phyloP scores from a whole-genome alignment of 2,113 vertebrate genomes.

The Arothron firmamentum region DNA sequence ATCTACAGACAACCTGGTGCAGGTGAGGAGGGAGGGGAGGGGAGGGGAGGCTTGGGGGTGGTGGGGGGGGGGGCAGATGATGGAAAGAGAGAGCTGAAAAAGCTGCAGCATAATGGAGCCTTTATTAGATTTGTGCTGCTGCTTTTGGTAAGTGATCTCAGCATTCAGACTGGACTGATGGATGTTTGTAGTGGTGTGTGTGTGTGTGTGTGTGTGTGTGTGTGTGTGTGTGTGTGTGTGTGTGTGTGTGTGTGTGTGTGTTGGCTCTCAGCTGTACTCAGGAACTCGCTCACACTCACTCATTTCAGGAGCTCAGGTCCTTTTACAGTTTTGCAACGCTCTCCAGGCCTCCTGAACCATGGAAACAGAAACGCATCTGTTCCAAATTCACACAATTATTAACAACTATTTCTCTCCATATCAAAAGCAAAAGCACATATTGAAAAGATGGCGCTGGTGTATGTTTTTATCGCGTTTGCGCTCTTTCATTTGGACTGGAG shows the following conservation, averaged over 20 bases:
- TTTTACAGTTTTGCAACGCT: not conserved
- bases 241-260: constrained; percentile 20
- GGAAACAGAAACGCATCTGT: too few relatives aligned
- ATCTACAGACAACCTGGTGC: constrained; percentile 87
- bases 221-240: constrained; percentile 16
- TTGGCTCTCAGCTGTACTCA: constrained; percentile 23
- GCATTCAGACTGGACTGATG: constrained; percentile 41
- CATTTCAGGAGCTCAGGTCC: constrained; percentile 25
- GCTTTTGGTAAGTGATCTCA: constrained; percentile 58
- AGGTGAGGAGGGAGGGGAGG: constrained; percentile 65
- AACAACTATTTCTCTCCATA: too few relatives aligned
- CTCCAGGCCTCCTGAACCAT: too few relatives aligned
- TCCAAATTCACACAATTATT: too few relatives aligned
- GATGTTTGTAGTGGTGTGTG: constrained; percentile 31
- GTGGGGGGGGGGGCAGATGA: not conserved
- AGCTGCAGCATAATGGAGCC: constrained; percentile 53
- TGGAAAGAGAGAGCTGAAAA: constrained; percentile 19
- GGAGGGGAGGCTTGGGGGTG: not conserved
- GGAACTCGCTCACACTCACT: constrained; percentile 30
- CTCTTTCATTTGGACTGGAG: too few relatives aligned
- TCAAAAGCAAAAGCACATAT: too few relatives aligned
- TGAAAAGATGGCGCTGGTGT: too few relatives aligned
- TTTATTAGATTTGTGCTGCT: constrained; percentile 62
- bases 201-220: constrained; percentile 27
- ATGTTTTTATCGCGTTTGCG: too few relatives aligned